Conservation (phyloP, 2,888 invertebrate genomes). For the Mythimna ferrago region DNA sequence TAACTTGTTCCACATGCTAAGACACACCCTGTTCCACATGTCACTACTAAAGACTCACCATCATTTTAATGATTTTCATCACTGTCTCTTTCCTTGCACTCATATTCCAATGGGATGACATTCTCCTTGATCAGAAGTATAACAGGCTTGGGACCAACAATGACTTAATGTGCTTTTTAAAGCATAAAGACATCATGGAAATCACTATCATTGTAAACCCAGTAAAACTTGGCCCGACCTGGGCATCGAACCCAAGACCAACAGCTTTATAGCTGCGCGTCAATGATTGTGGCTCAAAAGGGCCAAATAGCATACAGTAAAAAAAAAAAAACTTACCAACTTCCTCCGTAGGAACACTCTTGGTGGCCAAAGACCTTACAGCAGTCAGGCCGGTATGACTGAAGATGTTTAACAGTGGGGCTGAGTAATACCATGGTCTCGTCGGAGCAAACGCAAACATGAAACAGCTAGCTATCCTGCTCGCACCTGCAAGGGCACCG, state of each 20-base stretch:
- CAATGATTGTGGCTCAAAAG: too few relatives aligned
- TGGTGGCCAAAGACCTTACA: slow-evolving; percentile 90
- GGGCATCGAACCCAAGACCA: not conserved
- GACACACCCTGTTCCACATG: too few relatives aligned
- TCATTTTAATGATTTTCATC: too few relatives aligned
- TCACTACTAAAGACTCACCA: too few relatives aligned
- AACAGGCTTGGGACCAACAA: not conserved
- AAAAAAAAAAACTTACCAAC: slow-evolving; percentile 79
- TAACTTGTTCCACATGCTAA: too few relatives aligned
- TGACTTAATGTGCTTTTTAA: not conserved
- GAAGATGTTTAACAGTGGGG: slow-evolving; percentile 88
- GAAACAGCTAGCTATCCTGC: slow-evolving; percentile 89
- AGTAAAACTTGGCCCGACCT: too few relatives aligned
- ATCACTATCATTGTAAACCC: too few relatives aligned
- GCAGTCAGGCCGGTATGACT: slow-evolving; percentile 90
- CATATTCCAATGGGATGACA: not conserved
- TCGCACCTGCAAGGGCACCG: slow-evolving; percentile 86
- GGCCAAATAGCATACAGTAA: not conserved
- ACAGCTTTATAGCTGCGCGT: too few relatives aligned
- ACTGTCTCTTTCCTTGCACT: not conserved
- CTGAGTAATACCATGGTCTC: slow-evolving; percentile 86
- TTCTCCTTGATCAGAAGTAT: not conserved
- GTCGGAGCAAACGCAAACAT: slow-evolving; percentile 88
- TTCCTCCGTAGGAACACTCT: slow-evolving; percentile 90
- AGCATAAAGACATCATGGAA: too few relatives aligned